A percentile compares a stretch with the other conserved stretches of the same genome.
These are phyloP conservation scores for Dipus sagitta DNA, from an alignment of 2,797 vertebrate species.

Conservation along the genomic window DNA sequence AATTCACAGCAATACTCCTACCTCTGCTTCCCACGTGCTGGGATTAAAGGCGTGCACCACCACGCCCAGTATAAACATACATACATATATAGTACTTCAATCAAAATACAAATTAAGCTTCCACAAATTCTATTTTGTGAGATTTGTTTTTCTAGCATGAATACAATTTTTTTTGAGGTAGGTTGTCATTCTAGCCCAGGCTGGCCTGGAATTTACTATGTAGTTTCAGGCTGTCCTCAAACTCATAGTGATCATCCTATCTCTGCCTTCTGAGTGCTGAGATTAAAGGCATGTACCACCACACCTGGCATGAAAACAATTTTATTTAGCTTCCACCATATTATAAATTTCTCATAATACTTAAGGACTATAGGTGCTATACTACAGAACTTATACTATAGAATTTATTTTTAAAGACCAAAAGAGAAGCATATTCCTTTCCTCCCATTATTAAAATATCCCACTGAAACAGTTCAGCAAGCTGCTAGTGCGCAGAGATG, in stretches of 20 bases:
- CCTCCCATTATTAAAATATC: neutral
- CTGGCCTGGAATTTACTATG: too few relatives aligned
- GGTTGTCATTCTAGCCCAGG: too few relatives aligned
- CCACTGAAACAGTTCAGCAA: neutral
- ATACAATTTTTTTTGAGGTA: neutral
- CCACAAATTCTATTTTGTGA: constrained; percentile 41
- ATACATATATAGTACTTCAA: neutral
- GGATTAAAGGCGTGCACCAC: too few relatives aligned
- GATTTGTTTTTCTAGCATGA: constrained; percentile 6
- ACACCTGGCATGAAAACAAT: neutral
- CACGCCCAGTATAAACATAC: too few relatives aligned
- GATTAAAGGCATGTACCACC: too few relatives aligned
- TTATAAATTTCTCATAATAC: neutral
- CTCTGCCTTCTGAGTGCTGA: too few relatives aligned
- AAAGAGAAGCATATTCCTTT: neutral
- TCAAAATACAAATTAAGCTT: constrained; percentile 42
- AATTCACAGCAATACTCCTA: too few relatives aligned
- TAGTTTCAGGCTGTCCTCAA: too few relatives aligned
- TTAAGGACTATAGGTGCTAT: neutral
- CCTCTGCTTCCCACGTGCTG: too few relatives aligned
- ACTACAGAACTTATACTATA: neutral
- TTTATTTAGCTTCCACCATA: neutral
- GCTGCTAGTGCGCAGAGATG: neutral
- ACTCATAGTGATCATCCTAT: too few relatives aligned
- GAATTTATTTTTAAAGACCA: neutral